A percentile compares a stretch with the other conserved stretches of the same genome.
phyloP scores from a whole-genome alignment of 1,140 invertebrate genomes.

The Medauroidea extradentata region DNA sequence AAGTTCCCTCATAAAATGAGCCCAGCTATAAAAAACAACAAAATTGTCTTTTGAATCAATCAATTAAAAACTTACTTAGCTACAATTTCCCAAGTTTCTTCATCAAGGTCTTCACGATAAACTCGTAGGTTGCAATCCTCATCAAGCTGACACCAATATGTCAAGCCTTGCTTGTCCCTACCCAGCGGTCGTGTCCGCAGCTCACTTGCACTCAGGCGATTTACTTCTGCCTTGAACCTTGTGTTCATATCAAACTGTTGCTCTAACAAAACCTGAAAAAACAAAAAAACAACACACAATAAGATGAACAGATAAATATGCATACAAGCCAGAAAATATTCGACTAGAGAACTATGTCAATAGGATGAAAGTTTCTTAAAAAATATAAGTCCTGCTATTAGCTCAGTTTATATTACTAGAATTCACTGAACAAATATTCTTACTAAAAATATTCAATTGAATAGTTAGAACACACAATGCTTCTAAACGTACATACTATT shows the following conservation, averaged over 20 bases:
- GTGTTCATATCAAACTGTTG: constrained; percentile 91
- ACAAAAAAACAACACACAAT: constrained; percentile 25
- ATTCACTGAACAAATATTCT: too few relatives aligned
- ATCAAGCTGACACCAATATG: constrained; percentile 93
- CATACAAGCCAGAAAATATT: neutral
- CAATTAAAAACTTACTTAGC: constrained; percentile 80
- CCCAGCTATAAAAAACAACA: too few relatives aligned
- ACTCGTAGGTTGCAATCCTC: constrained; percentile 82
- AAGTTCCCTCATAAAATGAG: too few relatives aligned
- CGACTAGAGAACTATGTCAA: too few relatives aligned
- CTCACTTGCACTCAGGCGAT: constrained; percentile 71
- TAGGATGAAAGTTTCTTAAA: too few relatives aligned
- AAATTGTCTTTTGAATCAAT: too few relatives aligned
- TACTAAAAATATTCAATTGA: too few relatives aligned
- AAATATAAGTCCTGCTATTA: too few relatives aligned
- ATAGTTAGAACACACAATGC: too few relatives aligned
- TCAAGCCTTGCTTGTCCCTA: constrained; percentile 79
- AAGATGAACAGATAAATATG: neutral
- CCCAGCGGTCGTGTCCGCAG: constrained; percentile 84
- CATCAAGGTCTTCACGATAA: constrained; percentile 92
- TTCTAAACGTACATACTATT: too few relatives aligned
- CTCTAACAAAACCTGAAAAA: constrained; percentile 77
- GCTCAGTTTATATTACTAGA: too few relatives aligned
- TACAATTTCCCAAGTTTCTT: constrained; percentile 91
- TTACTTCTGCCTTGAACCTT: constrained; percentile 91